These are phyloP conservation scores for human (Homo sapiens) DNA, from an alignment of 2,113 vertebrate species.

Conservation along the genomic window GRCh38 chr22:28487501-28488000, in stretches of 20 bases:
- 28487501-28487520: neutral
- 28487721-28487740: neutral
- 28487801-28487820: conserved; percentile 35
- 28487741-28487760: neutral
- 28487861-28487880: neutral
- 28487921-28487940: no score
- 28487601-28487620: conserved; percentile 12
- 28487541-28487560: neutral
- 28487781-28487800: neutral
- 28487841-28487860: neutral
- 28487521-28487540: neutral
- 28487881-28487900: neutral
- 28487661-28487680: conserved; percentile 3
- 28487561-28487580: neutral
- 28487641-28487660: neutral
- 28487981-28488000: no score
- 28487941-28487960: no score
- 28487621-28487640: neutral
- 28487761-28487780: neutral
- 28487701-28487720: neutral
- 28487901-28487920: no score
- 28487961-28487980: no score
- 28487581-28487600: conserved; percentile 41
- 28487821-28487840: conserved; percentile 12
- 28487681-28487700: neutral